Evolutionary conservation across 2,888 invertebrate species (phyloP), one percentile per base, ranked within the genome.

Genomic region (Deladenus siricidicola): DNA sequence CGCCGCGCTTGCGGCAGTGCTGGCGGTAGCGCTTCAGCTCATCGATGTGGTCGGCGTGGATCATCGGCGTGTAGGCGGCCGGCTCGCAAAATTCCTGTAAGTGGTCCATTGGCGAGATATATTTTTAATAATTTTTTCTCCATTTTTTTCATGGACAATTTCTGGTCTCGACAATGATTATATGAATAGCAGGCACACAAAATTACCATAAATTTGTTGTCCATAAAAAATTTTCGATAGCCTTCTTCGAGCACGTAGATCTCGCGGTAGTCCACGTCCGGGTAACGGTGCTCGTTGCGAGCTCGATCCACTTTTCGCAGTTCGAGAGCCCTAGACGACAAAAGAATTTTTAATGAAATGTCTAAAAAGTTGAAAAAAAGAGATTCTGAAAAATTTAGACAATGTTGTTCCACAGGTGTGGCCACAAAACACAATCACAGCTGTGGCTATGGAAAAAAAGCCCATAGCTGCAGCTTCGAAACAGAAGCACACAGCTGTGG

Each of bases 161-260:
- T 24, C 10, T 42, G 1, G n/a, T 1, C 6, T 58, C 14, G 14
- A 30, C 1, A 57, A 39, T 4, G 10, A 23, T 67, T 58, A 65
- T 23, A 24, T 30, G 34, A 14, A 14, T 47, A 26, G 47, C 10
- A 2, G 26, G 29, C 3, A 47, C 17, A 47, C 2, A 3, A 8
- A n/a, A 23, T 29, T 30, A 60, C 60, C 21, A n/a, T 39, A 34
- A 49, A 49, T 43, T 51, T 29, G 26, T 29, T 45, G 19, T 54
- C 54, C 14, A 10, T 21, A 39, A 14, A 90, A 83, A 94, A 93
- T 29, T 84, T 84, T 76, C 89, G 87, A 82, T 91, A 91, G 39
- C 90, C 90, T 1, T 90, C 90, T 76, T 90, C 88, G 26, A 96
- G 83, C 1, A 96, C 83, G 81, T 96, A 96, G 1, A 92, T 83